A percentile compares a stretch with the other conserved stretches of the same genome.
These are phyloP conservation scores for Oceanodroma leucorhoa DNA, from an alignment of 2,797 vertebrate genomes.

Conservation along the genomic window DNA sequence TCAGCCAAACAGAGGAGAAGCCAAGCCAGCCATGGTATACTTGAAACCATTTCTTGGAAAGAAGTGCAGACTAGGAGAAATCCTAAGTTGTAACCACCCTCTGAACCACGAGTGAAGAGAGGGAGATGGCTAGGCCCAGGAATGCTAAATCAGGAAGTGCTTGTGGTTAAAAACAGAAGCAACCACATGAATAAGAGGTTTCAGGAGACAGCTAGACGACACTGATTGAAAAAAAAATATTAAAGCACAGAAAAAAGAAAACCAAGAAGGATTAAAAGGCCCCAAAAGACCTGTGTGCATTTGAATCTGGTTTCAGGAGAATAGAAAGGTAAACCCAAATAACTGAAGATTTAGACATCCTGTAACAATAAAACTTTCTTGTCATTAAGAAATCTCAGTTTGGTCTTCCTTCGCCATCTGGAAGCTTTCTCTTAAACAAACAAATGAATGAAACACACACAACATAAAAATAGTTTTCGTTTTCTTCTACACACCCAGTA, in stretches of 20 bases:
- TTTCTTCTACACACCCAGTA: not conserved
- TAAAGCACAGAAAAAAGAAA: not conserved
- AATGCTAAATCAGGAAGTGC: conserved; percentile 52
- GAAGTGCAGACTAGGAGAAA: conserved; percentile 20
- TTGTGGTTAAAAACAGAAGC: conserved; percentile 58
- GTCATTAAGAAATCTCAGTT: not conserved
- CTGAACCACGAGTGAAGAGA: not conserved
- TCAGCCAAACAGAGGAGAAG: not conserved
- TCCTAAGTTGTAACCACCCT: not conserved
- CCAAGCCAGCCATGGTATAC: not conserved
- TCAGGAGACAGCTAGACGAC: conserved; percentile 49
- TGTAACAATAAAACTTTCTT: not conserved
- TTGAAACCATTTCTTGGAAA: not conserved
- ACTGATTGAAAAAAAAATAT: not conserved
- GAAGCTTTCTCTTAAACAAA: not conserved
- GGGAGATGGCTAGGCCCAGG: not conserved
- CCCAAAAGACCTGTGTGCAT: not conserved
- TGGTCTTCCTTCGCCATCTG: not conserved
- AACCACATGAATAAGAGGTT: conserved; percentile 38
- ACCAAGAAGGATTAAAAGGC: not conserved
- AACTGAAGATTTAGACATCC: not conserved
- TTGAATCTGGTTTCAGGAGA: not conserved
- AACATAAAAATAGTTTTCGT: not conserved
- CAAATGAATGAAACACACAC: not conserved
- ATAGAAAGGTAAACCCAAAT: not conserved